Percentiles rank a stretch among this genome's conserved stretches.
Conservation (phyloP, 37 sponge, comb jelly and placozoan species). For the Ianthella basta region DNA sequence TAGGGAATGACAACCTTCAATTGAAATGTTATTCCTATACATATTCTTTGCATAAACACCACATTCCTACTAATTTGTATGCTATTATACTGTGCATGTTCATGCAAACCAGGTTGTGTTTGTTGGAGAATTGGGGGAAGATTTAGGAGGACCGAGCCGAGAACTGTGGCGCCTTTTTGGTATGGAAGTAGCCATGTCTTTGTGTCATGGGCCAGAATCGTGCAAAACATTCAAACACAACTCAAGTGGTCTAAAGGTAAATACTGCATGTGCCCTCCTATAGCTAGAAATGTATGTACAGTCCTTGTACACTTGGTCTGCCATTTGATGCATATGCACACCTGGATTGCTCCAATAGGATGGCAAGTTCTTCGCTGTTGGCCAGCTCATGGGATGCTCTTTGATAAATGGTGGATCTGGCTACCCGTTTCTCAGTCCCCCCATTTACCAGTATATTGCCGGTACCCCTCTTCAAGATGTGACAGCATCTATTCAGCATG, state of each 20-base stretch:
- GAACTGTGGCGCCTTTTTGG: not conserved
- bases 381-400: slow-evolving; percentile 27
- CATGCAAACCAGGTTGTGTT: slow-evolving; percentile 14
- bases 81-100: too few species aligned
- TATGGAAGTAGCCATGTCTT: too few species aligned
- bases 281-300: not conserved
- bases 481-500: too few species aligned
- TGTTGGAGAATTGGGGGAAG: not conserved
- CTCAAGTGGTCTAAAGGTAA: slow-evolving; percentile 8
- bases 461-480: too few species aligned
- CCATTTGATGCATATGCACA: slow-evolving; percentile 3
- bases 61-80: too few species aligned
- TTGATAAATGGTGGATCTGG: slow-evolving; percentile 23
- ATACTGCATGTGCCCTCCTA: slow-evolving; percentile 5
- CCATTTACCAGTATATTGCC: too few species aligned
- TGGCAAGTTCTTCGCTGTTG: not conserved
- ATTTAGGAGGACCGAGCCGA: not conserved
- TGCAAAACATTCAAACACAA: not conserved
- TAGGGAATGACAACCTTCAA: slow-evolving; percentile 27
- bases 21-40: slow-evolving; percentile 13
- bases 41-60: not conserved
- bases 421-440: slow-evolving; percentile 25
- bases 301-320: too few species aligned
- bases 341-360: not conserved
- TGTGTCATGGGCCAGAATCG: slow-evolving; percentile 8